Conservation (phyloP, 2,797 vertebrate species). For the Mastacembelus armatus region DNA sequence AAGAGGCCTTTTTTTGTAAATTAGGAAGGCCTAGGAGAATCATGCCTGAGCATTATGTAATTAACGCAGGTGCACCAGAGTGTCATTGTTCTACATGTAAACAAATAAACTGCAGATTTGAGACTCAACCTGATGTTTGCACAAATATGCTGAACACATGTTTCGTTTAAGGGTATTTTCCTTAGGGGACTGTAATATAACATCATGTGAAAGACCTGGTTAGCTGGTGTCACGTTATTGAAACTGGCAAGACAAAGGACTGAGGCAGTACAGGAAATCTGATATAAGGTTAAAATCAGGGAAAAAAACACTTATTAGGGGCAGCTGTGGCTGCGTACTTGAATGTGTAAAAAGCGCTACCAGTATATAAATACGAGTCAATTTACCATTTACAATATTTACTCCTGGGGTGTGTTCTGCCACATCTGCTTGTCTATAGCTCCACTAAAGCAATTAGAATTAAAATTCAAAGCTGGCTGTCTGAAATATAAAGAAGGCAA, state of each 20-base stretch:
- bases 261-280: not conserved
- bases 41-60: not conserved
- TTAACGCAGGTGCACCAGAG: not conserved
- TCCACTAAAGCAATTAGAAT: not conserved
- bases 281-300: not conserved
- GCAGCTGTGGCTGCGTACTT: not conserved
- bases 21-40: not conserved
- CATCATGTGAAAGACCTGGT: not conserved
- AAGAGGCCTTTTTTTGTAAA: not conserved
- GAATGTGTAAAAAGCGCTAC: no score
- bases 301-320: no score
- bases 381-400: no score
- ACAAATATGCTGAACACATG: conserved; percentile 10
- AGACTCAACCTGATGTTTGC: conserved; percentile 7
- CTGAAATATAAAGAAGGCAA: not conserved
- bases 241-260: not conserved
- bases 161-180: conserved; percentile 8
- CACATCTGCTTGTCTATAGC: not conserved
- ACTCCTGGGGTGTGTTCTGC: no score
- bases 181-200: not conserved
- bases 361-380: no score
- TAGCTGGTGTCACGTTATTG: conserved; percentile 7
- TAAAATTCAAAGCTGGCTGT: conserved; percentile 16
- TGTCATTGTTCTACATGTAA: conserved; percentile 5
- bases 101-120: conserved; percentile 14